Percentiles rank a stretch among this genome's conserved stretches.
These are phyloP conservation scores for Crotalus tigris DNA, from an alignment of 2,113 vertebrate genomes.

Conservation along the genomic window DNA sequence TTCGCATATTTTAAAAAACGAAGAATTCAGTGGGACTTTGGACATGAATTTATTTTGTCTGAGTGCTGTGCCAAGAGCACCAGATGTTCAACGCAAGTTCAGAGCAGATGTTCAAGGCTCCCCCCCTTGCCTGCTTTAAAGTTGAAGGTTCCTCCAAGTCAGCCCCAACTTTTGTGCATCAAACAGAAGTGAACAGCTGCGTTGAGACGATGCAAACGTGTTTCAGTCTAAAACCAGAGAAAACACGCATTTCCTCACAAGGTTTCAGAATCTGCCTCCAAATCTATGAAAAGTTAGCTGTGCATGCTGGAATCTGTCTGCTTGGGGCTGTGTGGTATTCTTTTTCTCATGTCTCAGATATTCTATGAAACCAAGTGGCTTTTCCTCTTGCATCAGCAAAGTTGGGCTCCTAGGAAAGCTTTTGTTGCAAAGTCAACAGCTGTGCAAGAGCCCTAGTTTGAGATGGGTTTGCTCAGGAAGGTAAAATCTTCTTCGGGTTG, in stretches of 20 bases:
- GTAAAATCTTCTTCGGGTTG: neutral
- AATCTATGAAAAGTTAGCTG: neutral
- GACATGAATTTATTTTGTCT: neutral
- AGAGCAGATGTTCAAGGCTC: neutral
- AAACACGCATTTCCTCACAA: neutral
- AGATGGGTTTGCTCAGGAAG: neutral
- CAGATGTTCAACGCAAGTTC: neutral
- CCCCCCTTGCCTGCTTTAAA: neutral
- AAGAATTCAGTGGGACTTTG: neutral
- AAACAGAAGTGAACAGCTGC: neutral
- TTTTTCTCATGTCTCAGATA: neutral
- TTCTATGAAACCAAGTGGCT: neutral
- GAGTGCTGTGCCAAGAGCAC: neutral
- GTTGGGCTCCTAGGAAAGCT: neutral
- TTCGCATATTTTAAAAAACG: neutral
- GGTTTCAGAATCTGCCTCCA: neutral
- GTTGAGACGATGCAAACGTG: accelerated
- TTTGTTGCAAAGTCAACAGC: neutral
- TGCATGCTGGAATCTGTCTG: neutral
- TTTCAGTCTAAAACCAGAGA: neutral
- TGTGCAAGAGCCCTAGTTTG: neutral
- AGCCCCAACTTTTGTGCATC: neutral
- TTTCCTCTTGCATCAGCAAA: neutral
- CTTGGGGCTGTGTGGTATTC: neutral
- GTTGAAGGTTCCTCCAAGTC: neutral